Evolutionary conservation across 2,888 invertebrate species (phyloP), one percentile per base, ranked within the genome.

Genomic region (Rotaria socialis): DNA sequence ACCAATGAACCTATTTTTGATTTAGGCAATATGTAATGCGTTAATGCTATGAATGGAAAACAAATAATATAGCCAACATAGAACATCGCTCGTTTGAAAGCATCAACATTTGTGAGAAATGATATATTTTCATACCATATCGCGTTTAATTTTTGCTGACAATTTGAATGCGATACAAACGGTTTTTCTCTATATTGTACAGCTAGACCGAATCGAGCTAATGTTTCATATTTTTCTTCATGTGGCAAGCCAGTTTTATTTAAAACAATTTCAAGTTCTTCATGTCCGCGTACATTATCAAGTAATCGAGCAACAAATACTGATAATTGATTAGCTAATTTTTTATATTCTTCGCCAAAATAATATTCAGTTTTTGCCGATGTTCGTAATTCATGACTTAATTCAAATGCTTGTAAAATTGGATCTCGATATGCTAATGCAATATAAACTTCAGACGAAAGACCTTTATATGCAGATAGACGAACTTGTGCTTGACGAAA

Each of bases 151-250:
- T 90, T 89, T 87, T 91, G 90, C 88, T 91, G 91, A 86, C 90
- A 90, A 86, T 89, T 89, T 14, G 91, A 90, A 86, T 90, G 90
- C 19, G 90, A 89, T 35, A 91, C 90, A 88, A 91, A 91, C 90
- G 90, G 89, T 86, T 90, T 90, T 87, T 91, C 90, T 56, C 89
- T 89, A 87, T 89, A 90, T 41, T 89, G 88, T 41, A 91, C 87
- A 16, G 91, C 91, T 43, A 90, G 87, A 85, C 89, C 89, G 43
- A 91, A 89, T 67, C 91, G 88, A 7, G 90, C 89, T 67, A 91
- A 87, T 24, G 88, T 88, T 50, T 88, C 89, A 87, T 89, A 90
- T 75, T 88, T 88, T 58, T 90, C 89, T 19, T 87, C 88, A 16
- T 88, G 88, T 86, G 88, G 88, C 5, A 89, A 89, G 2, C 89